phyloP scores from a whole-genome alignment of 1,140 invertebrate genomes.

The Drosophila jambulina region DNA sequence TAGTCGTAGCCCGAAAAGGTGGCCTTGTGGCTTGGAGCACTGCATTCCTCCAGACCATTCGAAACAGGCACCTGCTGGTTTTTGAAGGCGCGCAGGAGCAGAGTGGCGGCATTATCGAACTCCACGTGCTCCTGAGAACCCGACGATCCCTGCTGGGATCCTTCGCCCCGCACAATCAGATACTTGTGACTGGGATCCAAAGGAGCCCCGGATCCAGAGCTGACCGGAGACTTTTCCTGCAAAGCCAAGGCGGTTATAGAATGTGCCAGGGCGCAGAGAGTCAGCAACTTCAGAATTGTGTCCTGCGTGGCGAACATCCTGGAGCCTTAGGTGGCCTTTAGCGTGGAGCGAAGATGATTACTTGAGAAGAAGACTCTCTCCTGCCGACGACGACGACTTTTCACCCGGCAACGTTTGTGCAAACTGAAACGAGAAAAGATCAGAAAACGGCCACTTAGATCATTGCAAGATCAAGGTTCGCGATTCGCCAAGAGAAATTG shows the following conservation, averaged over 20 bases:
- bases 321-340: not conserved
- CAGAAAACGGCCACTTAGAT: constrained; percentile 29
- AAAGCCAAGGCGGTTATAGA: constrained; percentile 62
- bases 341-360: not conserved
- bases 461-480: constrained; percentile 72
- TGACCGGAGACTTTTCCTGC: constrained; percentile 19
- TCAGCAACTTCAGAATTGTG: constrained; percentile 70
- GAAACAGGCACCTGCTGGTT: constrained; percentile 22
- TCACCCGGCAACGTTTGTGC: constrained; percentile 41
- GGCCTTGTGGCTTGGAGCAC: constrained; percentile 70
- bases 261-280: constrained; percentile 78
- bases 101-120: constrained; percentile 67
- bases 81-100: constrained; percentile 57
- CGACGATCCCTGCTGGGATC: constrained; percentile 4
- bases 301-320: constrained; percentile 67
- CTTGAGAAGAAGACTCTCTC: constrained; percentile 9
- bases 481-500: constrained; percentile 48
- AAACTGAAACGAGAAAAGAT: constrained; percentile 46
- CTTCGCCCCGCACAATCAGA: constrained; percentile 72
- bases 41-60: constrained; percentile 67
- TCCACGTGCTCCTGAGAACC: constrained; percentile 62
- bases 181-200: constrained; percentile 68
- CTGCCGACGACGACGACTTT: constrained; percentile 31
- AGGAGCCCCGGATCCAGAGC: constrained; percentile 11
- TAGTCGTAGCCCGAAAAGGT: constrained; percentile 87